phyloP scores from a whole-genome alignment of 1,140 invertebrate genomes.

The Ostrea denselamellosa region DNA sequence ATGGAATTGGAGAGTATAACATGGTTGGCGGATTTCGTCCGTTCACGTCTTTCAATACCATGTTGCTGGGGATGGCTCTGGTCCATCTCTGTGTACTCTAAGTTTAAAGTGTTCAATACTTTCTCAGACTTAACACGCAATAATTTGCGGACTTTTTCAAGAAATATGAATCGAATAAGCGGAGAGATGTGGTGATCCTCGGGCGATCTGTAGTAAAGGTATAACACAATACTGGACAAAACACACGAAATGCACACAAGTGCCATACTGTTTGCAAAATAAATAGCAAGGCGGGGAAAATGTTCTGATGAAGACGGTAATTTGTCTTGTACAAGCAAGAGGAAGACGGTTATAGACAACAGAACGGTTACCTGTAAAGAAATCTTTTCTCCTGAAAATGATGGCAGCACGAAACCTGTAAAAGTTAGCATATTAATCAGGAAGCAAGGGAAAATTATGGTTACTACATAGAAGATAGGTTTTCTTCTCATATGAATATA shows the following conservation, averaged over 20 bases:
- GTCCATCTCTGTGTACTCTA: neutral
- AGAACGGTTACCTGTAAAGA: conserved; percentile 92
- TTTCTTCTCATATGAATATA: conserved; percentile 63
- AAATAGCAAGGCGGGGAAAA: conserved; percentile 80
- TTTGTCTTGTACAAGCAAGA: conserved; percentile 91
- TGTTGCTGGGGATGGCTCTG: neutral
- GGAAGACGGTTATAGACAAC: conserved; percentile 79
- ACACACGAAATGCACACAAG: conserved; percentile 18
- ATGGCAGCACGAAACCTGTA: conserved; percentile 97
- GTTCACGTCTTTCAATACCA: neutral
- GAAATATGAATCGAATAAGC: neutral
- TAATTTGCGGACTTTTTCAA: neutral
- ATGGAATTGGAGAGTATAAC: neutral
- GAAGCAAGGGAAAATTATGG: conserved; percentile 73
- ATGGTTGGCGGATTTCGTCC: neutral
- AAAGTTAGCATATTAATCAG: conserved; percentile 91
- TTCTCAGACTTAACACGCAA: neutral
- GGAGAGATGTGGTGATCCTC: neutral
- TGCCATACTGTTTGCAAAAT: neutral
- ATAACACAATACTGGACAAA: neutral
- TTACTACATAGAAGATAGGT: conserved; percentile 71
- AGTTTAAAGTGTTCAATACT: neutral
- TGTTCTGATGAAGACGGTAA: conserved; percentile 96
- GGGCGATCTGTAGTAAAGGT: conserved; percentile 45
- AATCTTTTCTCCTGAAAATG: conserved; percentile 98